A percentile compares a stretch with the other conserved stretches of the same genome.
Evolutionary conservation across 2,113 vertebrate genomes (phyloP).

Genomic region (Plotosus lineatus): DNA sequence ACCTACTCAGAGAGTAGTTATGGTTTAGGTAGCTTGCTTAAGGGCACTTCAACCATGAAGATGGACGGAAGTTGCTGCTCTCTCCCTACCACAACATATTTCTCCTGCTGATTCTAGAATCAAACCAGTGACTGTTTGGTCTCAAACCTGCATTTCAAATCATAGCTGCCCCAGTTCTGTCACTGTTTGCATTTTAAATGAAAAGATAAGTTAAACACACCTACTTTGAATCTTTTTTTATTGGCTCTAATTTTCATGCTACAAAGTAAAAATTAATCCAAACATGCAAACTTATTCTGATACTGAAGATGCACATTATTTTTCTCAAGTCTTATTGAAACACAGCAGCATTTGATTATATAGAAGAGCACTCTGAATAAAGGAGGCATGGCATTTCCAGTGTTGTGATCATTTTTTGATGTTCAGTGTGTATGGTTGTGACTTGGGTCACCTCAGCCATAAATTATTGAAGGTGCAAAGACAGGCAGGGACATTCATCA

Average conservation of each 20-base stretch:
- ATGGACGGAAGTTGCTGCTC: too few species aligned
- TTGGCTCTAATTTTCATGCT: neutral
- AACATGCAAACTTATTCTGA: neutral
- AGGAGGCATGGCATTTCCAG: slow-evolving; percentile 10
- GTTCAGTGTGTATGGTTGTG: slow-evolving; percentile 61
- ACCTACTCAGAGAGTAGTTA: too few species aligned
- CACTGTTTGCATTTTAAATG: neutral
- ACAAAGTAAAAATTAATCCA: slow-evolving; percentile 11
- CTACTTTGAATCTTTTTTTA: neutral
- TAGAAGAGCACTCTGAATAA: neutral
- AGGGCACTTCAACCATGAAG: too few species aligned
- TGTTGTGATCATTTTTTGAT: slow-evolving; percentile 44
- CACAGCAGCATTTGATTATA: neutral
- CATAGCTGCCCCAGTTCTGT: too few species aligned
- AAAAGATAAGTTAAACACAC: neutral
- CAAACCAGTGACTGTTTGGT: too few species aligned
- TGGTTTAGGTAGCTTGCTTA: too few species aligned
- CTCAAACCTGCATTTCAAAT: too few species aligned
- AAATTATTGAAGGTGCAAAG: slow-evolving; percentile 63
- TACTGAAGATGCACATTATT: slow-evolving; percentile 11
- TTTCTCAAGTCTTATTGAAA: slow-evolving; percentile 5
- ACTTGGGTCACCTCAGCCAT: slow-evolving; percentile 62
- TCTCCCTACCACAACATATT: too few species aligned
- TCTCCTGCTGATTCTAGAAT: too few species aligned
- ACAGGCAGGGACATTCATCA: slow-evolving; percentile 70